Base-by-base conservation (phyloP, 2,888 invertebrate species). In the Lordiphosa andalusiaca region DNA sequence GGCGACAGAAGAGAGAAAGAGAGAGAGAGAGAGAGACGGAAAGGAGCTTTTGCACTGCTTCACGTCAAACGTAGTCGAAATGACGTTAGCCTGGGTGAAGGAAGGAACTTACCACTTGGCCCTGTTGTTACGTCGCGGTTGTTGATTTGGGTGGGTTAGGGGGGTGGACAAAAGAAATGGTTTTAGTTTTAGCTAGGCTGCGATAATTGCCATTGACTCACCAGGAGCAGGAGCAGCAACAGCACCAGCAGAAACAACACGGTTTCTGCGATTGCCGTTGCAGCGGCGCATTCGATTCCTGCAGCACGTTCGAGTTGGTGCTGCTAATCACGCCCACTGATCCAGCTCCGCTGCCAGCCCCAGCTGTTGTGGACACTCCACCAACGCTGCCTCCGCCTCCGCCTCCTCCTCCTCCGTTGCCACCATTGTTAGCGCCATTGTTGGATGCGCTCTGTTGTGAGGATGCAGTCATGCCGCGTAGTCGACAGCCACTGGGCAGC, bases 151-250 rank as follows among this genome's bases (percentile, higher is more conserved):
- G 37, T 39, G 48, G 42, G 71, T 19, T 4, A 4, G 61, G 60
- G 53, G 52, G 66, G 65, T 58, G 53, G 52, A 59, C 21, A 47
- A 69, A 66, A 53, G 47, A 63, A 39, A 51, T 41, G 53, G 54
- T 46, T 56, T 57, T 38, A 36, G 52, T 53, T 39, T 61, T 53
- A 42, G 38, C 49, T 37, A 36, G 38, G 40, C 30, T 41, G 51
- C 53, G 39, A 52, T 52, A 37, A 52, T 44, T 64, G 10, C 39
- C 36, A 12, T 44, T 30, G 30, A 89, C 90, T 90, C 89, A 93
- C 93, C 93, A 93, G 86, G 92, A 92, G 89, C 93, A 93, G 88
- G 92, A 92, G 89, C 93, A 93, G 88, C 93, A 93, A 85, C 93
- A 93, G 87, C 93, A 93, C 92, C 92, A 93, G 81, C 93, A 93